phyloP scores from a whole-genome alignment of 2,888 invertebrate species.

The Pocota personata region DNA sequence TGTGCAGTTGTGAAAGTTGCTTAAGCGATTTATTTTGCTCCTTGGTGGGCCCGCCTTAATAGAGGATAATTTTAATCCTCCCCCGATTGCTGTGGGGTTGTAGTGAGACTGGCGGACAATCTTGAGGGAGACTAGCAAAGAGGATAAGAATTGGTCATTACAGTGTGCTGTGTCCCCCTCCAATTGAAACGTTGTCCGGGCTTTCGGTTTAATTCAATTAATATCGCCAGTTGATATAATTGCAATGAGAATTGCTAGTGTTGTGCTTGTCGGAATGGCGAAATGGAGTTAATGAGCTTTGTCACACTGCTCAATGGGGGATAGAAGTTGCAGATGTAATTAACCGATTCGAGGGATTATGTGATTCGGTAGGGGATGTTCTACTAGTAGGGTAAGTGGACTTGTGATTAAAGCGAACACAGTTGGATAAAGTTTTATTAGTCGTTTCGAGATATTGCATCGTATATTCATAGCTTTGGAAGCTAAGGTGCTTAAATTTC shows the following conservation, averaged over 20 bases:
- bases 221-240: slow-evolving; percentile 68
- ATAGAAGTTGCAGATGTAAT: slow-evolving; percentile 60
- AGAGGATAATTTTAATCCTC: slow-evolving; percentile 31
- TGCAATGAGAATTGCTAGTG: slow-evolving; percentile 60
- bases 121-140: slow-evolving; percentile 13
- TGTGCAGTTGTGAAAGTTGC: slow-evolving; percentile 57
- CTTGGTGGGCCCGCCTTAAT: slow-evolving; percentile 12
- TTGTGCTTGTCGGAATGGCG: slow-evolving; percentile 49
- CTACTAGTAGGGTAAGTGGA: background rate
- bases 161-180: slow-evolving; percentile 12
- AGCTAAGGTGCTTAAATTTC: slow-evolving; percentile 32
- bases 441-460: background rate
- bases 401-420: slow-evolving; percentile 36
- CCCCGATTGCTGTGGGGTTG: background rate
- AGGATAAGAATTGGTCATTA: slow-evolving; percentile 40
- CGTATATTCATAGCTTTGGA: slow-evolving; percentile 5
- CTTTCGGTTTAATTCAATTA: slow-evolving; percentile 66
- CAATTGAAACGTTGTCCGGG: slow-evolving; percentile 46
- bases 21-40: slow-evolving; percentile 47
- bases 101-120: background rate
- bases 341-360: slow-evolving; percentile 61
- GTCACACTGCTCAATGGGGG: slow-evolving; percentile 53
- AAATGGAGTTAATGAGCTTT: slow-evolving; percentile 62
- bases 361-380: slow-evolving; percentile 9
- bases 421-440: slow-evolving; percentile 47